A percentile compares a stretch with the other conserved stretches of the same genome.
Evolutionary conservation across 2,113 vertebrate species (phyloP).

Genomic region (Psettodes erumei): DNA sequence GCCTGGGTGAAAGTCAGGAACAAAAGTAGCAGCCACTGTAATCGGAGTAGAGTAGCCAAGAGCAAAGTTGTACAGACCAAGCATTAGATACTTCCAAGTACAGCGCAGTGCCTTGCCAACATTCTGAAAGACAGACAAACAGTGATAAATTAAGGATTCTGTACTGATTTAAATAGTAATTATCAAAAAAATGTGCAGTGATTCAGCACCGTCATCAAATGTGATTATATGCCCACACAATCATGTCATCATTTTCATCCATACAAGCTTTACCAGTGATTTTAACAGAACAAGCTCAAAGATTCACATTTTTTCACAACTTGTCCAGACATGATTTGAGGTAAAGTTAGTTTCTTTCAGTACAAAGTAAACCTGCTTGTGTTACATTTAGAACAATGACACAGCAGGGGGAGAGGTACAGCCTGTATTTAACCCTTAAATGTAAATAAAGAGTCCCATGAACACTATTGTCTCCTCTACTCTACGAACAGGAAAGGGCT

Average conservation of each 20-base stretch:
- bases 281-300: conserved; percentile 16
- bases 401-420: conserved; percentile 28
- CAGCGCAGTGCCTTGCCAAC: conserved; percentile 87
- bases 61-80: conserved; percentile 89
- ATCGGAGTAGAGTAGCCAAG: conserved; percentile 87
- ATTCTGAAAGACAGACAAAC: conserved; percentile 82
- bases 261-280: neutral
- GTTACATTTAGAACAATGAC: conserved; percentile 40
- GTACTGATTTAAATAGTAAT: neutral
- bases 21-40: conserved; percentile 81
- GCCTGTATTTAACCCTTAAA: neutral
- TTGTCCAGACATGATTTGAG: neutral
- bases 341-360: neutral
- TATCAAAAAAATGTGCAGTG: neutral
- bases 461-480: conserved; percentile 52
- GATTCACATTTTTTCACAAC: neutral
- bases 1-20: conserved; percentile 73
- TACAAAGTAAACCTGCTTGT: neutral
- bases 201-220: neutral
- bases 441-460: conserved; percentile 14
- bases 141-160: neutral
- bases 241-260: neutral
- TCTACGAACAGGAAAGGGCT: conserved; percentile 63
- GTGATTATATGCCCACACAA: neutral
- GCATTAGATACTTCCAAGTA: conserved; percentile 90